Percentiles rank a stretch among this genome's conserved stretches.
These are phyloP conservation scores for Malurus alboscapulatus DNA, from an alignment of 2,113 vertebrate genomes.

Conservation along the genomic window DNA sequence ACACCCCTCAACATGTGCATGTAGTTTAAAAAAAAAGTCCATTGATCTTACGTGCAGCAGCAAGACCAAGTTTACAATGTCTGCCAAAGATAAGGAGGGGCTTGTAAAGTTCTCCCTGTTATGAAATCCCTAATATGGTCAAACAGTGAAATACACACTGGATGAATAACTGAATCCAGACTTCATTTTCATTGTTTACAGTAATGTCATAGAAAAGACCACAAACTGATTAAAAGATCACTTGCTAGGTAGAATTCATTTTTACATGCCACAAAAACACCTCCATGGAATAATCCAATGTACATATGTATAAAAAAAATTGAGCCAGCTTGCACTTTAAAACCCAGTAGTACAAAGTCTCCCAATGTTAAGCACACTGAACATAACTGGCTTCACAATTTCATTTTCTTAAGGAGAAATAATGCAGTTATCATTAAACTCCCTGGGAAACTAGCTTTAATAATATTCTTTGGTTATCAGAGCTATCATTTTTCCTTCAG, in stretches of 20 bases:
- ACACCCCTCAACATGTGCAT: neutral
- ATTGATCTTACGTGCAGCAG: neutral
- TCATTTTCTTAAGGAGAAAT: constrained; percentile 64
- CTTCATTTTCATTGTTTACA: constrained; percentile 26
- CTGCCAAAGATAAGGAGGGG: neutral
- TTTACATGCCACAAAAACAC: neutral
- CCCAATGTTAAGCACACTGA: neutral
- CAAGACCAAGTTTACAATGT: neutral
- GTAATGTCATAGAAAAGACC: neutral
- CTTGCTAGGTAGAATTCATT: neutral
- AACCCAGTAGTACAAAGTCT: neutral
- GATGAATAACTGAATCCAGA: constrained; percentile 64
- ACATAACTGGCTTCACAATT: constrained; percentile 50
- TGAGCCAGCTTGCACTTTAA: constrained; percentile 10
- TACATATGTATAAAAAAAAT: constrained; percentile 6
- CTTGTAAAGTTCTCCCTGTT: constrained; percentile 24
- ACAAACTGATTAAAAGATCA: neutral
- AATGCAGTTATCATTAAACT: constrained; percentile 71
- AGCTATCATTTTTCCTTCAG: constrained; percentile 65
- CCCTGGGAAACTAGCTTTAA: constrained; percentile 62
- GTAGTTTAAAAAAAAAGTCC: neutral
- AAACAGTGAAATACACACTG: constrained; percentile 33
- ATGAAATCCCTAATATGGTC: constrained; percentile 26
- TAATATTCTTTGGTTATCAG: constrained; percentile 70
- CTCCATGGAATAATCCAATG: neutral